Evolutionary conservation across 1,140 invertebrate genomes (phyloP).

Genomic region (Habropoda laboriosa): DNA sequence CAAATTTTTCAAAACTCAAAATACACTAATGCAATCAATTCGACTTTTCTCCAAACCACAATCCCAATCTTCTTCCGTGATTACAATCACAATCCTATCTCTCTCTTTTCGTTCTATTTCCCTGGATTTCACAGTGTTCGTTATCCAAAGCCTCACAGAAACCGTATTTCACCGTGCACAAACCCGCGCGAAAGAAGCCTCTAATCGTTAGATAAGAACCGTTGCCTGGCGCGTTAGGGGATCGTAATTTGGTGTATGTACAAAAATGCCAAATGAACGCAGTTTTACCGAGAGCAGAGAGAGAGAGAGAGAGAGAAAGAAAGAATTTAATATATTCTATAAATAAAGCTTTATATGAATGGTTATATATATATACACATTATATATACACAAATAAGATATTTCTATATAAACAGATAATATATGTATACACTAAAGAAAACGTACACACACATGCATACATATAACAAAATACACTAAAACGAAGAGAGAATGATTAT

Average conservation of each 20-base stretch:
- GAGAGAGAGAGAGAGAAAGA: conserved; percentile 9
- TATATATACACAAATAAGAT: conserved; percentile 50
- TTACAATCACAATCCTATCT: too few relatives aligned
- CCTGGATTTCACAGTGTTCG: too few relatives aligned
- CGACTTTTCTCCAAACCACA: too few relatives aligned
- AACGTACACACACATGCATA: background rate
- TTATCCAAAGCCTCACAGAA: too few relatives aligned
- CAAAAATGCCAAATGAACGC: conserved; percentile 53
- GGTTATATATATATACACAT: conserved; percentile 41
- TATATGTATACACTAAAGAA: conserved; percentile 44
- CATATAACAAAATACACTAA: background rate
- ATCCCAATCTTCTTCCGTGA: too few relatives aligned
- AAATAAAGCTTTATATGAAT: conserved; percentile 60
- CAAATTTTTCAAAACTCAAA: too few relatives aligned
- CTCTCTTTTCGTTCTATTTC: too few relatives aligned
- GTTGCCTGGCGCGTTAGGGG: background rate
- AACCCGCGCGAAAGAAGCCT: background rate
- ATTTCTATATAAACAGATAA: conserved; percentile 60
- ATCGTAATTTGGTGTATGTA: conserved; percentile 48
- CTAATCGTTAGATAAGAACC: background rate
- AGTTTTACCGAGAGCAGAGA: conserved; percentile 46
- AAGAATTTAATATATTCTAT: conserved; percentile 69
- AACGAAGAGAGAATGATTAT: conserved; percentile 5
- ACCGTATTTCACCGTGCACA: too few relatives aligned
- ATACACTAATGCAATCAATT: too few relatives aligned